Evolutionary conservation across 2,797 vertebrate species (phyloP).

Genomic region (Tiaroga cobitis): DNA sequence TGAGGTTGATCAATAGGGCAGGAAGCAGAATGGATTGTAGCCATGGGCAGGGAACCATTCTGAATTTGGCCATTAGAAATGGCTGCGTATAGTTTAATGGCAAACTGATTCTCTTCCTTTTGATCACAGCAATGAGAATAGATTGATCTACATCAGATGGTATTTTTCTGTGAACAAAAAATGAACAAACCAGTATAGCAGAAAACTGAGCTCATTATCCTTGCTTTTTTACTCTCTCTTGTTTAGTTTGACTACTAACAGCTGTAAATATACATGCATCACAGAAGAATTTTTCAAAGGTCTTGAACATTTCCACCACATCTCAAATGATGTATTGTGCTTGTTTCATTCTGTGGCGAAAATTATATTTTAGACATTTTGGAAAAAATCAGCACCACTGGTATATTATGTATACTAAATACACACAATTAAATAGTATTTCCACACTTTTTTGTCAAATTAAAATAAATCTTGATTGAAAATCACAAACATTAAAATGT

Average conservation of each 20-base stretch:
- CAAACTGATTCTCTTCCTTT: constrained; percentile 16
- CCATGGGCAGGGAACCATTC: constrained; percentile 55
- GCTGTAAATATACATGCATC: neutral
- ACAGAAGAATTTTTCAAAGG: neutral
- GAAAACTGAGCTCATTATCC: neutral
- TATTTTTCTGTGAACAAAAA: constrained; percentile 30
- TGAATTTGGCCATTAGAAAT: constrained; percentile 60
- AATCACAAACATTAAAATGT: neutral
- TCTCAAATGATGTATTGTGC: neutral
- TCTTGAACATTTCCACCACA: neutral
- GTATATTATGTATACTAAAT: neutral
- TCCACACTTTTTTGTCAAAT: neutral
- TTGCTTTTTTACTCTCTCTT: neutral
- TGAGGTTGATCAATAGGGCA: constrained; percentile 61
- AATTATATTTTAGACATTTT: neutral
- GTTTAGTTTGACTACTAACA: neutral
- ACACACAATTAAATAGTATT: neutral
- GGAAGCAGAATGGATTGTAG: constrained; percentile 55
- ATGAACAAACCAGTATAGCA: constrained; percentile 9
- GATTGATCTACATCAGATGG: constrained; percentile 16
- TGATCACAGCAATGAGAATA: constrained; percentile 31
- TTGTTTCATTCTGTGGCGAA: neutral
- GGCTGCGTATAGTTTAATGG: constrained; percentile 41
- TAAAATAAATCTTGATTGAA: neutral
- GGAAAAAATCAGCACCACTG: neutral